Conservation (phyloP, 2,888 invertebrate genomes). For the Metacarcinus magister region DNA sequence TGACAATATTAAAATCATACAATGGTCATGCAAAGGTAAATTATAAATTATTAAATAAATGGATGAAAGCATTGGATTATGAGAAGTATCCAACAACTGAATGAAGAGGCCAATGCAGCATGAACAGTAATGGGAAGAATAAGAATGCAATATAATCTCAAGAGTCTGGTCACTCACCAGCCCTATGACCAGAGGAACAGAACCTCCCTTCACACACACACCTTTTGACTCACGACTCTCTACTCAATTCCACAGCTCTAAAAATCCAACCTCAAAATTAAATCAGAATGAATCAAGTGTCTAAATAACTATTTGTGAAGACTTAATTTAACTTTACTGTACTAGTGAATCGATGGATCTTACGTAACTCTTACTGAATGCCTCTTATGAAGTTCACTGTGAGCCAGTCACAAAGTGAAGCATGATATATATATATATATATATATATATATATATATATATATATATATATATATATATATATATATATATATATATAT, state of each 20-base stretch:
- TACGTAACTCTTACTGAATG: slow-evolving; percentile 41
- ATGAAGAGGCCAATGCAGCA: not conserved
- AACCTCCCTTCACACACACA: slow-evolving; percentile 37
- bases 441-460: not conserved
- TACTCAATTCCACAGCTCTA: slow-evolving; percentile 8
- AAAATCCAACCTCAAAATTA: slow-evolving; percentile 5
- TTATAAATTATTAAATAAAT: not conserved
- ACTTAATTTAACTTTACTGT: not conserved
- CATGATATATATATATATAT: not conserved
- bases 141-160: not conserved
- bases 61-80: not conserved
- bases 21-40: not conserved
- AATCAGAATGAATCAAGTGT: not conserved
- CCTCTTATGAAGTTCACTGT: slow-evolving; percentile 1
- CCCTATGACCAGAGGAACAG: slow-evolving; percentile 34
- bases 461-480: slow-evolving; percentile 32
- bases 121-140: not conserved
- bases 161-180: not conserved
- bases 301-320: not conserved
- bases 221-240: slow-evolving; percentile 23
- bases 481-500: slow-evolving; percentile 38
- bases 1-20: not conserved
- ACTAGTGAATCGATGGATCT: not conserved
- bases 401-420: slow-evolving; percentile 26
- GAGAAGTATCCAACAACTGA: not conserved